Base-by-base conservation (phyloP, 2,888 invertebrate species). In the Lymantria dispar region DNA sequence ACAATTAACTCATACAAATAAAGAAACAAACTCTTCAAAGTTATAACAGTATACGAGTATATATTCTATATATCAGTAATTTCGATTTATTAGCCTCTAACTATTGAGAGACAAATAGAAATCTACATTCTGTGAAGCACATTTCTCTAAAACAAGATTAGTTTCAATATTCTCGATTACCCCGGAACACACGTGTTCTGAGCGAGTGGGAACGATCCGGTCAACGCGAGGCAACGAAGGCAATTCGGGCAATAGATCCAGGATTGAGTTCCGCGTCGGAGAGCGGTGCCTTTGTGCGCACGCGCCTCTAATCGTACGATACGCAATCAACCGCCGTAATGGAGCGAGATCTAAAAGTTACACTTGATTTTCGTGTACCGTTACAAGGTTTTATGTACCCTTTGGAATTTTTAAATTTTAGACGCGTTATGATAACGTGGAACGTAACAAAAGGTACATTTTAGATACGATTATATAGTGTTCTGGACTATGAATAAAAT, bases 291-390 rank as follows among this genome's bases (percentile, higher is more conserved):
- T 87, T 87, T 88, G 87, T 80, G 78, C 78, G 76, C 82, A 70
- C 77, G 80, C 83, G 80, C 82, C 68, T 78, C 77, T 78, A 81
- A 83, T 83, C 76, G 76, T 55, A 63, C 77, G 79, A 78, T 81
- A 78, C 80, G 83, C 85, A 87, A 85, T 87, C 87, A 80, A 64
- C 50, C 43, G 15, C 9, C 53, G 74, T 80, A 80, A 83, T 82
- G 70, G 77, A 57, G 55, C 49, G 49, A 41, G 58, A 64, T 57
- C 55, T 67, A 52, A 29, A 47, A 49, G 56, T 58, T 58, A 54
- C 40, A 14, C 13, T 13, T 40, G 15, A 13, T 8, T 38, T 38
- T 22, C 9, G 38, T 45, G 36, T 22, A 45, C 15, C 36, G 15
- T 40, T 40, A 30, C 30, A 13, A 31, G 12, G 10, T 13, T 43